These are phyloP conservation scores for Morinoia aosen DNA, from an alignment of 2,888 invertebrate species.

Conservation along the genomic window DNA sequence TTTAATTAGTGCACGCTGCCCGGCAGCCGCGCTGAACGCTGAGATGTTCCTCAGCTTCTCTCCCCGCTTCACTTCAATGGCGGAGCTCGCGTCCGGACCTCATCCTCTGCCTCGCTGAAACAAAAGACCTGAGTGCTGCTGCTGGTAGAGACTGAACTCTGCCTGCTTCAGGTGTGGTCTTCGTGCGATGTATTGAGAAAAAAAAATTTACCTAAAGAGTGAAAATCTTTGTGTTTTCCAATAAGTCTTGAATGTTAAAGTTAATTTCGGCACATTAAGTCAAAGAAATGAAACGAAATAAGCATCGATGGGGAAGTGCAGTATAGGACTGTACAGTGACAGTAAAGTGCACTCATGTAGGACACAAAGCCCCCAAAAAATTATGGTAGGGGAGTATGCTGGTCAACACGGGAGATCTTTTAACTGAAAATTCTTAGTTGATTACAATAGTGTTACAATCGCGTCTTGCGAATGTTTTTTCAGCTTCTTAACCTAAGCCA, in stretches of 20 bases:
- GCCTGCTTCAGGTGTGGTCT: not conserved
- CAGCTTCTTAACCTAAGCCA: too few species aligned
- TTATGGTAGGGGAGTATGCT: too few species aligned
- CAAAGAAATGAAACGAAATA: not conserved
- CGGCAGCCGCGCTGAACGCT: not conserved
- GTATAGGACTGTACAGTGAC: too few species aligned
- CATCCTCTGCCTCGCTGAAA: not conserved
- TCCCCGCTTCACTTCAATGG: not conserved
- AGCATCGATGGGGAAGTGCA: not conserved
- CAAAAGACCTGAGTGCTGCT: not conserved
- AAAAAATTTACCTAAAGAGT: not conserved
- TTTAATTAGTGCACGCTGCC: constrained; percentile 43
- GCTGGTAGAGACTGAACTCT: not conserved
- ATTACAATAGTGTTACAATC: too few species aligned
- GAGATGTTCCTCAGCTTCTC: not conserved
- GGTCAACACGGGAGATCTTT: too few species aligned
- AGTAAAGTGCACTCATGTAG: too few species aligned
- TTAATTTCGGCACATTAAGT: not conserved
- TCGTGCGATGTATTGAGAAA: not conserved
- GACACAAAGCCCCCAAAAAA: too few species aligned
- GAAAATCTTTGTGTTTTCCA: not conserved
- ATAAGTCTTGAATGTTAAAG: not conserved
- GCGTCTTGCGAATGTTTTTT: too few species aligned
- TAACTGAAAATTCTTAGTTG: too few species aligned
- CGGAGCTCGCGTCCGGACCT: not conserved